Evolutionary conservation across 2,113 vertebrate species (phyloP).

Genomic region (Eulemur rufifrons): DNA sequence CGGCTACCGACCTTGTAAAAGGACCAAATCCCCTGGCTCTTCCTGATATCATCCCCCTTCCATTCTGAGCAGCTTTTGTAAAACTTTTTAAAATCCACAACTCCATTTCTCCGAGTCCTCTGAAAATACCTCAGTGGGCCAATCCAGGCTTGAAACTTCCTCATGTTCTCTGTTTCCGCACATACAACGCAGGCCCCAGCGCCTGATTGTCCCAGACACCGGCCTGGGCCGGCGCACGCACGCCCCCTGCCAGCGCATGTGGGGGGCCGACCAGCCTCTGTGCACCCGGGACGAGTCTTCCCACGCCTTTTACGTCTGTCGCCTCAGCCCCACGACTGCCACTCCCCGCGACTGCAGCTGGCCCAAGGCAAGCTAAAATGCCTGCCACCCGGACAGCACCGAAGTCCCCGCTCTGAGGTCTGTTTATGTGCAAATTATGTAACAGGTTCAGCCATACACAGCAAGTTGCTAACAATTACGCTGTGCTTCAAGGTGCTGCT

Average conservation of each 20-base stretch:
- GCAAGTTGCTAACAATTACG: neutral
- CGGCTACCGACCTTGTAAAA: neutral
- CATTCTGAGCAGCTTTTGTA: neutral
- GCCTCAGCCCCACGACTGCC: neutral
- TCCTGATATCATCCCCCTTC: neutral
- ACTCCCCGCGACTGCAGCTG: fast-evolving
- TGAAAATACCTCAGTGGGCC: neutral
- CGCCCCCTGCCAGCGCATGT: too few relatives aligned
- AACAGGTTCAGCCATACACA: neutral
- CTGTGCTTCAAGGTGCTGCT: neutral
- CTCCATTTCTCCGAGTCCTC: neutral
- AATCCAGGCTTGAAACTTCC: too few relatives aligned
- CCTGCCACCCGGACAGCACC: neutral
- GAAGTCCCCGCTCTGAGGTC: neutral
- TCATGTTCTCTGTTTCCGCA: neutral
- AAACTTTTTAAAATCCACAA: neutral
- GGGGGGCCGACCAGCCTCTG: neutral
- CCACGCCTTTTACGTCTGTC: fast-evolving
- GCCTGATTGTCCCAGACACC: neutral
- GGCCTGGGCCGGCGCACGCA: too few relatives aligned
- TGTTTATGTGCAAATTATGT: neutral
- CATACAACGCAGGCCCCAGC: neutral
- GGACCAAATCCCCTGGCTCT: neutral
- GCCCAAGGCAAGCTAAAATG: fast-evolving
- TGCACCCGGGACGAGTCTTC: fast-evolving